Conservation (phyloP, 2,113 vertebrate species). For the cat (Felis catus) region F.catus_Fca126_mat1.0 CM031414.1:2442001-2442500, state of each 20-base stretch:
- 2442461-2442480: neutral
- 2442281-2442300: accelerated
- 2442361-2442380: too few species aligned
- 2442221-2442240: neutral
- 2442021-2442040: neutral
- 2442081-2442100: too few species aligned
- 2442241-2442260: accelerated
- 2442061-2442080: neutral
- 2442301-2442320: neutral
- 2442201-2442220: neutral
- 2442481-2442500: neutral
- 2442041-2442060: accelerated
- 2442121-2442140: neutral
- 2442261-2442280: neutral
- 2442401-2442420: neutral
- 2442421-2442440: accelerated
- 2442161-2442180: neutral
- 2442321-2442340: neutral
- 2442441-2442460: neutral
- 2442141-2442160: neutral
- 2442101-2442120: accelerated
- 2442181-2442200: neutral
- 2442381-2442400: neutral
- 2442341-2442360: accelerated
- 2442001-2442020: accelerated